These are phyloP conservation scores for Eilema sororculum DNA, from an alignment of 2,888 invertebrate species.

Conservation along the genomic window DNA sequence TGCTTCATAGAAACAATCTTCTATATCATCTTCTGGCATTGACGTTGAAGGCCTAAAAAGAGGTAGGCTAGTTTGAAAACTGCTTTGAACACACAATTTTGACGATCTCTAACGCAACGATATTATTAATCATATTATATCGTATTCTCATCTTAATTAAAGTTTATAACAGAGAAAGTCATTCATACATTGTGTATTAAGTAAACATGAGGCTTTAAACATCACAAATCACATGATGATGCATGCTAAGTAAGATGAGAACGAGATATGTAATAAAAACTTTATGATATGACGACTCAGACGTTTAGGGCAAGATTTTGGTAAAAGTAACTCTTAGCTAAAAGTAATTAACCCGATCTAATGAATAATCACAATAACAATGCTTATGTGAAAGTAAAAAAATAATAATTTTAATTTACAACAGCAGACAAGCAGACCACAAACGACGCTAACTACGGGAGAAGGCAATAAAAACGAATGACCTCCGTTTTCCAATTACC, in stretches of 20 bases:
- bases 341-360: neutral
- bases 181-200: no score
- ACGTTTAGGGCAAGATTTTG: neutral
- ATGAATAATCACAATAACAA: neutral
- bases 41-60: slow-evolving; percentile 87
- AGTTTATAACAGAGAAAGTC: no score
- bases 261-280: no score
- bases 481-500: neutral
- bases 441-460: neutral
- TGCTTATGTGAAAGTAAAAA: neutral
- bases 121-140: no score
- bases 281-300: no score
- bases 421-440: neutral
- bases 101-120: no score
- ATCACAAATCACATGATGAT: no score
- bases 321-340: neutral
- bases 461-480: neutral
- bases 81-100: no score
- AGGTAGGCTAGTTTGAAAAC: neutral
- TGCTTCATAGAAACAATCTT: slow-evolving; percentile 86
- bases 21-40: slow-evolving; percentile 80
- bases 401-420: no score
- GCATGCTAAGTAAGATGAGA: no score
- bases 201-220: no score
- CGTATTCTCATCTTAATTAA: no score